A percentile compares a stretch with the other conserved stretches of the same genome.
Evolutionary conservation across 2,113 vertebrate genomes (phyloP).

Genomic region (Silurus asotus): DNA sequence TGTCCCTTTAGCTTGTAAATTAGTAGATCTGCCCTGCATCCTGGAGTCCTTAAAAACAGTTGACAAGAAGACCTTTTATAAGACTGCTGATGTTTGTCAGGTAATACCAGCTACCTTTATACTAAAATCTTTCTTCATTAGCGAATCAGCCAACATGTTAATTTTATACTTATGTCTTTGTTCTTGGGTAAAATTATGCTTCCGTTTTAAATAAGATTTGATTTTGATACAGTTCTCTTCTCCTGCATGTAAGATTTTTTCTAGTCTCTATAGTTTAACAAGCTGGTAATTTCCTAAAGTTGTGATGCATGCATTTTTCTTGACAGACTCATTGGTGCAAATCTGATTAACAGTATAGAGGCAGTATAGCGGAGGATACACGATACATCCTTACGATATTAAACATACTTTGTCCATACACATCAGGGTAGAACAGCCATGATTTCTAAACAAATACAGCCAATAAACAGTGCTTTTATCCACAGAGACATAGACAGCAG

Average conservation of each 20-base stretch:
- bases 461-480: neutral
- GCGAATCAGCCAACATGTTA: neutral
- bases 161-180: neutral
- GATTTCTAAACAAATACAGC: neutral
- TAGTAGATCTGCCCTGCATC: constrained; percentile 93
- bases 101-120: constrained; percentile 65
- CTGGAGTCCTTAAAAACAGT: constrained; percentile 88
- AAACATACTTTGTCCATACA: neutral
- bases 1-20: constrained; percentile 85
- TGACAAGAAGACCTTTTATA: constrained; percentile 94
- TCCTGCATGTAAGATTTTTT: neutral
- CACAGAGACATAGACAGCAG: neutral
- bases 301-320: neutral
- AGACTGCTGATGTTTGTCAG: constrained; percentile 95
- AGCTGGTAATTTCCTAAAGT: neutral
- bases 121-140: neutral
- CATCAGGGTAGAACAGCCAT: neutral
- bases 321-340: neutral
- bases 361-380: neutral
- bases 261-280: no score
- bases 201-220: no score
- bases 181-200: neutral
- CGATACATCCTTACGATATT: neutral
- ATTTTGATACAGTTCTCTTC: neutral
- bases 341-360: neutral